Conservation (phyloP, 1,140 invertebrate genomes). For the Lysiphlebus fabarum region DNA sequence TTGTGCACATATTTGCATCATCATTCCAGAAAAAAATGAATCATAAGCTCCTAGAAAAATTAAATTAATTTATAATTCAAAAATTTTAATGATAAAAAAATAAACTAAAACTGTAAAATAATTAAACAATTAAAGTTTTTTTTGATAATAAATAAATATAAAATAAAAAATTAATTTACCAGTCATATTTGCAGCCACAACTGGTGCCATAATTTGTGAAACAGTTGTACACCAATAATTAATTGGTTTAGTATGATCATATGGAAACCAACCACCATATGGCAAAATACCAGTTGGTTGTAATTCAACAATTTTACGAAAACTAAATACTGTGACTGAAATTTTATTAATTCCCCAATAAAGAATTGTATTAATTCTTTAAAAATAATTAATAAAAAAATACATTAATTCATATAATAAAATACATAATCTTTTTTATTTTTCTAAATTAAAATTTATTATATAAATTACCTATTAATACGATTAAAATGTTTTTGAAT, state of each 20-base stretch:
- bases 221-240: not conserved
- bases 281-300: not conserved
- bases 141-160: no score
- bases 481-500: not conserved
- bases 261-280: constrained; percentile 2
- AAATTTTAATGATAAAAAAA: no score
- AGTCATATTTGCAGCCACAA: not conserved
- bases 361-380: constrained; percentile 7
- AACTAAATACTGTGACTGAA: not conserved
- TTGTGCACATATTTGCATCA: constrained; percentile 9
- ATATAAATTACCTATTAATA: not conserved
- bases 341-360: not conserved
- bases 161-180: no score
- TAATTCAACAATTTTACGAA: not conserved
- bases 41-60: not conserved
- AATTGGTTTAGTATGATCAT: not conserved
- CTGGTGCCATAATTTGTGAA: not conserved
- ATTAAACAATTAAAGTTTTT: no score
- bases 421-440: no score
- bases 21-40: constrained; percentile 8
- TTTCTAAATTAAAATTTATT: no score
- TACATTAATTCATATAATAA: no score
- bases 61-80: no score
- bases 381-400: no score
- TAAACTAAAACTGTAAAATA: no score